phyloP scores from a whole-genome alignment of 2,888 invertebrate species.

The Drosophila conformis region DNA sequence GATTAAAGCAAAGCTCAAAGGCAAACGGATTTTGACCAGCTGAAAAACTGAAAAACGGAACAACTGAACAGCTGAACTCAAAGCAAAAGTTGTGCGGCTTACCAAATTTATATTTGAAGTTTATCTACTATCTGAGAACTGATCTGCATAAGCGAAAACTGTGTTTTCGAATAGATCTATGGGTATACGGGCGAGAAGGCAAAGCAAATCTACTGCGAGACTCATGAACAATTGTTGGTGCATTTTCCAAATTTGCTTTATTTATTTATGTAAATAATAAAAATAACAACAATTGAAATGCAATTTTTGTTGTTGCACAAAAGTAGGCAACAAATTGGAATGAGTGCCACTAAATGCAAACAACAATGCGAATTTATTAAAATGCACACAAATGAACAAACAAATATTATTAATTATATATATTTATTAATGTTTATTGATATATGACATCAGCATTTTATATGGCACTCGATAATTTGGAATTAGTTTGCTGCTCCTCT shows the following conservation, averaged over 20 bases:
- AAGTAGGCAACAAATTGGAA: not conserved
- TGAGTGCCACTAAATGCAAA: not conserved
- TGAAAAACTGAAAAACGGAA: not conserved
- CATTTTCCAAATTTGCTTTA: not conserved
- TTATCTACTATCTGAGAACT: not conserved
- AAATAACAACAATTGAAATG: not conserved
- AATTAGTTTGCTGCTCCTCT: not conserved
- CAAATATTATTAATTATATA: not conserved
- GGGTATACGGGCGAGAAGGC: not conserved
- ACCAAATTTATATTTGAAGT: not conserved
- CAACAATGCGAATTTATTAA: not conserved
- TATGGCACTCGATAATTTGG: not conserved
- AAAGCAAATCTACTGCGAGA: too few relatives aligned
- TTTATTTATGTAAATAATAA: not conserved
- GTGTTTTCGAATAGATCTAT: not conserved
- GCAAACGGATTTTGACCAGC: conserved; percentile 38
- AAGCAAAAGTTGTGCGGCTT: conserved; percentile 35
- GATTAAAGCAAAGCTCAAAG: conserved; percentile 44
- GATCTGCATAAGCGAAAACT: not conserved
- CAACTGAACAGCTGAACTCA: conserved; percentile 1
- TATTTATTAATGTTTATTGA: not conserved
- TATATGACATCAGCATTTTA: not conserved
- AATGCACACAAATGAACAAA: not conserved
- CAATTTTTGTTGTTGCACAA: not conserved
- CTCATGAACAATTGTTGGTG: not conserved